phyloP scores from a whole-genome alignment of 2,113 vertebrate species.

The Syngnathus typhle region DNA sequence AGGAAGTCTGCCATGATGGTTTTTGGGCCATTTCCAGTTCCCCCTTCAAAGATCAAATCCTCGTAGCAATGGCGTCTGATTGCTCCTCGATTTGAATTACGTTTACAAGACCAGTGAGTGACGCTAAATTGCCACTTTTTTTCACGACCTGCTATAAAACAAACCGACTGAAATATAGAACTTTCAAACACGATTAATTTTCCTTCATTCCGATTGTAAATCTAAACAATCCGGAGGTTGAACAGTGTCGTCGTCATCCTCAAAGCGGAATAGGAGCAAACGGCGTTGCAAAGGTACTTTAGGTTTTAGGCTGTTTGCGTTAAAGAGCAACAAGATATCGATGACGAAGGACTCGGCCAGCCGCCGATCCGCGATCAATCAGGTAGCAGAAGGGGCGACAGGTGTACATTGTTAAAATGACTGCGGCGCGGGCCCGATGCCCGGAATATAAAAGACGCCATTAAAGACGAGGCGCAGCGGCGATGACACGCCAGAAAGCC shows the following conservation, averaged over 20 bases:
- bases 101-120: not conserved
- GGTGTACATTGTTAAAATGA: conserved; percentile 43
- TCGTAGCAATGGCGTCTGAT: not conserved
- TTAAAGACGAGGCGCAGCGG: conserved; percentile 24
- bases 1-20: too few species aligned
- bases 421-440: conserved; percentile 32
- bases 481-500: conserved; percentile 28
- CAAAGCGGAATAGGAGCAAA: not conserved
- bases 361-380: conserved; percentile 28
- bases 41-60: too few species aligned
- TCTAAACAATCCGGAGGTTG: not conserved
- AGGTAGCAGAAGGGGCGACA: conserved; percentile 19
- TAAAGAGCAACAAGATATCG: not conserved
- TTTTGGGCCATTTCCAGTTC: too few species aligned
- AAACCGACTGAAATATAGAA: not conserved
- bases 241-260: not conserved
- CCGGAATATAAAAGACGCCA: conserved; percentile 44
- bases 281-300: not conserved
- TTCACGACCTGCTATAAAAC: not conserved
- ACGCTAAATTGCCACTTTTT: not conserved
- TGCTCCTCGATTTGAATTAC: not conserved
- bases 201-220: not conserved
- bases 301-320: not conserved
- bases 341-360: not conserved
- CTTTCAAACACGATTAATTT: not conserved